phyloP scores from a whole-genome alignment of 1,140 invertebrate genomes.

The Drosophila tropicalis region DNA sequence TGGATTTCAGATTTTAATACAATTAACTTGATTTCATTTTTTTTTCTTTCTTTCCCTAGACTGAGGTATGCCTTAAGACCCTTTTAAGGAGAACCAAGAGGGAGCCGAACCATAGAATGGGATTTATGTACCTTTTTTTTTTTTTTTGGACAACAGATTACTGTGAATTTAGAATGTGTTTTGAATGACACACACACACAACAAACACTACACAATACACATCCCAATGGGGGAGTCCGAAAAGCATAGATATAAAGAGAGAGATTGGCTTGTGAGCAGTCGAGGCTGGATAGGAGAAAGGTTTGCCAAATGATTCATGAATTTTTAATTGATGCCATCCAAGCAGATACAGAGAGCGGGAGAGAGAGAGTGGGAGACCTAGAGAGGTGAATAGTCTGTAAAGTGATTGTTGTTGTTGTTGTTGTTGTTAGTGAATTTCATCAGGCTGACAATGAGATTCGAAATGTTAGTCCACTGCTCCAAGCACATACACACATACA shows the following conservation, averaged over 20 bases:
- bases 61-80: background rate
- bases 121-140: slow-evolving; percentile 61
- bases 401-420: slow-evolving; percentile 42
- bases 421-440: slow-evolving; percentile 23
- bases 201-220: background rate
- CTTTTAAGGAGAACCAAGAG: slow-evolving; percentile 23
- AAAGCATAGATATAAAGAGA: slow-evolving; percentile 5
- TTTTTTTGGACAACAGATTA: slow-evolving; percentile 56
- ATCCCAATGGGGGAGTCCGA: background rate
- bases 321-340: slow-evolving; percentile 75
- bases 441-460: slow-evolving; percentile 49
- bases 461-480: slow-evolving; percentile 13
- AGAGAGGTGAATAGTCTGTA: background rate
- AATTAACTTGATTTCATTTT: slow-evolving; percentile 12
- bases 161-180: slow-evolving; percentile 51
- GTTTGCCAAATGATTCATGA: slow-evolving; percentile 81
- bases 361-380: background rate
- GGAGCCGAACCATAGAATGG: slow-evolving; percentile 24
- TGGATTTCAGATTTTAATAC: slow-evolving; percentile 30
- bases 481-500: slow-evolving; percentile 8
- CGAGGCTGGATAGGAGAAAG: slow-evolving; percentile 23
- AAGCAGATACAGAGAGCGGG: slow-evolving; percentile 5
- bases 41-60: background rate
- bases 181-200: slow-evolving; percentile 22
- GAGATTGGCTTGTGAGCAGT: slow-evolving; percentile 48